Evolutionary conservation across 2,888 invertebrate genomes (phyloP).

Genomic region (Xanthorhoe designata): DNA sequence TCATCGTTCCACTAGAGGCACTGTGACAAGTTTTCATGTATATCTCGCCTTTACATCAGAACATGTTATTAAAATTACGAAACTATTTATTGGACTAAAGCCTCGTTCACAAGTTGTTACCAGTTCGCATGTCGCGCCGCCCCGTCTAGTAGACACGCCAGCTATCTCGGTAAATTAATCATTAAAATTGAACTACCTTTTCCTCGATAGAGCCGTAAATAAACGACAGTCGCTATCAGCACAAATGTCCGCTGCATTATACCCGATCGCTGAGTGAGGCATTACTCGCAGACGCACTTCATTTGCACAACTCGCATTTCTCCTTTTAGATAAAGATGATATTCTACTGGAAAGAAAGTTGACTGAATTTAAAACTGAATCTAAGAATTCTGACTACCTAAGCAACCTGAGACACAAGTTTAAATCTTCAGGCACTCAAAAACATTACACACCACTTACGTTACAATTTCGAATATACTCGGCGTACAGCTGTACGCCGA

Average conservation of each 20-base stretch:
- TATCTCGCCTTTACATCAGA: not conserved
- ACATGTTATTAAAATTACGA: not conserved
- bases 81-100: not conserved
- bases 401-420: no score
- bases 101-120: not conserved
- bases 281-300: conserved; percentile 22
- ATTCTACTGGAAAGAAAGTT: not conserved
- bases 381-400: no score
- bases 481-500: no score
- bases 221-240: conserved; percentile 19
- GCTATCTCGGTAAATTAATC: conserved; percentile 24
- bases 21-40: no score
- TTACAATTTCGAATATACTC: no score
- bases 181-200: conserved; percentile 26
- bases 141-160: conserved; percentile 1
- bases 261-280: conserved; percentile 19
- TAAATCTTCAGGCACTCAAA: no score
- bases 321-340: not conserved
- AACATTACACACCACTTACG: no score
- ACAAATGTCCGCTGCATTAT: conserved; percentile 25
- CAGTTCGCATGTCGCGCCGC: conserved; percentile 5
- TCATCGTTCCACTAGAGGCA: no score
- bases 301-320: conserved; percentile 7
- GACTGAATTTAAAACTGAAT: no score
- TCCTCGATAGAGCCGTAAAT: conserved; percentile 26